Percentiles rank a stretch among this genome's conserved stretches.
Conservation (phyloP, 2,113 vertebrate species). For the Hoplias malabaricus region DNA sequence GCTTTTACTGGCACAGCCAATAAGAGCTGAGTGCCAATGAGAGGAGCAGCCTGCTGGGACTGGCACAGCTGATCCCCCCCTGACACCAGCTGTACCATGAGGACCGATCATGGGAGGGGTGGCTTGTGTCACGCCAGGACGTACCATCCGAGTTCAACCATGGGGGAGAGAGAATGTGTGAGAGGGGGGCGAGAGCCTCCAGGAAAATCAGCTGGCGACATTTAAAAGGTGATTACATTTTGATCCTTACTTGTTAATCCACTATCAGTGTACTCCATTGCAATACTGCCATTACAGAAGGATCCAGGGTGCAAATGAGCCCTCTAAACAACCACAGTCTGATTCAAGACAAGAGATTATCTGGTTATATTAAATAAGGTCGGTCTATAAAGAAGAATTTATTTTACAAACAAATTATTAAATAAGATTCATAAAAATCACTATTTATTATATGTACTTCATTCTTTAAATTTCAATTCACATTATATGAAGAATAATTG, state of each 20-base stretch:
- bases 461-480: too few relatives aligned
- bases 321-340: too few relatives aligned
- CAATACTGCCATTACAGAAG: not conserved
- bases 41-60: constrained; percentile 65
- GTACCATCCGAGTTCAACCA: constrained; percentile 43
- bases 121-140: constrained; percentile 45
- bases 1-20: constrained; percentile 62
- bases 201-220: not conserved
- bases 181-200: not conserved
- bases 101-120: constrained; percentile 59
- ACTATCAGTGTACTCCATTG: not conserved
- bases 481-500: too few relatives aligned
- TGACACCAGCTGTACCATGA: constrained; percentile 61
- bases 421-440: too few relatives aligned
- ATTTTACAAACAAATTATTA: too few relatives aligned
- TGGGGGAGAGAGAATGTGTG: constrained; percentile 10
- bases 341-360: too few relatives aligned
- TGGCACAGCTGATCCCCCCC: constrained; percentile 74
- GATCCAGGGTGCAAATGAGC: too few relatives aligned
- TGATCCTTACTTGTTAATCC: not conserved
- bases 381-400: too few relatives aligned
- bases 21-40: constrained; percentile 65
- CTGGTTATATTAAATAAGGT: too few relatives aligned
- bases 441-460: too few relatives aligned
- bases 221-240: not conserved